phyloP scores from a whole-genome alignment of 1,140 invertebrate genomes.

The Cyclina sinensis region DNA sequence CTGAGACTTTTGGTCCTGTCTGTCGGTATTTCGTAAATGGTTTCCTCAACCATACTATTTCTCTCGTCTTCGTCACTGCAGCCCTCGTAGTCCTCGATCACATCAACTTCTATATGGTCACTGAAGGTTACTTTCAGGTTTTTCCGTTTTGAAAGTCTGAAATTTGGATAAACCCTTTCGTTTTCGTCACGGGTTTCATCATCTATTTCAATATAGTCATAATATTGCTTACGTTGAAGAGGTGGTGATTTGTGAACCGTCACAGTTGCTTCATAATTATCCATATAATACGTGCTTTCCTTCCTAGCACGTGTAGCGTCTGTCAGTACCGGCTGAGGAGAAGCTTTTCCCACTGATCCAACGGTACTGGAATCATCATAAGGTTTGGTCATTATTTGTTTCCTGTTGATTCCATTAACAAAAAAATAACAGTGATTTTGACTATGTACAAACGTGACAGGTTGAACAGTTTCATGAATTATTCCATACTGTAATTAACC shows the following conservation, averaged over 20 bases:
- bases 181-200: constrained; percentile 43
- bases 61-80: background rate
- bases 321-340: background rate
- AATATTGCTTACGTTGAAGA: constrained; percentile 33
- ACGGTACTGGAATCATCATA: background rate
- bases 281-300: constrained; percentile 58
- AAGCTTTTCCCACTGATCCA: background rate
- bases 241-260: constrained; percentile 63
- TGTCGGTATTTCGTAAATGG: constrained; percentile 42
- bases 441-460: too few species aligned
- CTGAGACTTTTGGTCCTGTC: constrained; percentile 12
- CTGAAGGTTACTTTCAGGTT: constrained; percentile 62
- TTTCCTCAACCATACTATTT: constrained; percentile 18
- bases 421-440: too few species aligned
- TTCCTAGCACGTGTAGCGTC: background rate
- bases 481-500: too few species aligned
- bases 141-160: constrained; percentile 48
- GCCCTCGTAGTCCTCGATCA: constrained; percentile 42
- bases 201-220: constrained; percentile 64
- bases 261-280: constrained; percentile 58
- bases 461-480: too few species aligned
- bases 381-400: constrained; percentile 19
- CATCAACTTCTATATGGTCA: constrained; percentile 61
- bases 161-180: background rate
- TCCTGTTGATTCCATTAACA: too few species aligned